Base-by-base conservation (phyloP, 2,797 vertebrate genomes). In the Anniella stebbinsi region DNA sequence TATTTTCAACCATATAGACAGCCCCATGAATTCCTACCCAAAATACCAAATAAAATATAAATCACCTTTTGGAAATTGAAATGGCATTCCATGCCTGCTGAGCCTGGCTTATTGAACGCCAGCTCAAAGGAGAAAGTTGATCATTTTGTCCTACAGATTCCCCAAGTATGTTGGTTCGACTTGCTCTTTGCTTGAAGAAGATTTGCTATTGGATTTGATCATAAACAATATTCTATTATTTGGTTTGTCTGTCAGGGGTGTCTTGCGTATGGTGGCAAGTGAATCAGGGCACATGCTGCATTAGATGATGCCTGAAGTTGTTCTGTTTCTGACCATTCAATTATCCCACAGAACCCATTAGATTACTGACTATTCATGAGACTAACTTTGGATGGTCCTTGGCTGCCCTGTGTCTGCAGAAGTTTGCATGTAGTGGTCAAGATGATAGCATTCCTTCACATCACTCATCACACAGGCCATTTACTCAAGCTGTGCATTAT, bases 381-480 rank as follows among this genome's bases (percentile, higher is more conserved):
- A 75, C 21, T 48, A 3, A 25, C 78, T 84, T 54, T 15, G 25
- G 75, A 4, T 1, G 75, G 33, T 92, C 89, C 89, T 90, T 57
- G 54, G 17, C 0, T 1, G n/a, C 60, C 10, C 4, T 0, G 1
- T 86, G 30, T 10, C 18, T 90, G 36, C 92, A 89, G 4, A 28
- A 45, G 11, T 15, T 92, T 45, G 2, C 1, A 30, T 12, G 18
- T 4, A n/a, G 4, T 76, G 10, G 82, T 33, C 30, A 89, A 66
- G 78, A 76, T 2, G n/a, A 84, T n/a, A 78, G 82, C 33, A 77
- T 85, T 70, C 73, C 73, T 89, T 85, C 75, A 30, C 18, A 85
- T 78, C 51, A 12, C 23, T 91, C 82, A 48, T 48, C 92, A n/a
- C 10, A 51, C 86, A 91, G 66, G 23, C 81, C 86, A 91, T 93